Evolutionary conservation across 2,113 vertebrate species (phyloP), one percentile per base, ranked within the genome.

Genomic region (Saguinus midas): DNA sequence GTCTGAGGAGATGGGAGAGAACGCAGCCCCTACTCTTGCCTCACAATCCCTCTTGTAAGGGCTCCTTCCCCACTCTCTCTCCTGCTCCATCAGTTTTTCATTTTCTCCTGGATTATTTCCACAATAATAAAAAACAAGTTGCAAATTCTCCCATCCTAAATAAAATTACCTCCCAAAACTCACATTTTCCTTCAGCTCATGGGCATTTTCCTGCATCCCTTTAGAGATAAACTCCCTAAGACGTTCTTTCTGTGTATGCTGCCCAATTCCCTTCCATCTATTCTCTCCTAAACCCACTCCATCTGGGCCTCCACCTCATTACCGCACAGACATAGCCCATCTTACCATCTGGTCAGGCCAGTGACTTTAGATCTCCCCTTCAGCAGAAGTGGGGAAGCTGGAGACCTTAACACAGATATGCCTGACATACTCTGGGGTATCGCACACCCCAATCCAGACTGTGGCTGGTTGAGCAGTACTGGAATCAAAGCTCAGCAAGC

Each of bases 101-200:
- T 81, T 95, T 80, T 58, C 17, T 48, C 57, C 75, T 87, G 43
- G 79, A 29, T 94, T 40, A 82, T 91, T 91, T 91, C 84, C 79
- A 92, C 37, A 81, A 14, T 20, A 40, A 68, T 37, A 79, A 86
- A 93, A 79, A 86, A 93, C 18, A 50, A 79, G 43, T 48, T 50
- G 14, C 18, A 40, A 55, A 55, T 70, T 86, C 57, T 95, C 68
- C 55, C 57, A 10, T 86, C 40, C 75, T 91, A 72, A 93, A 50
- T 93, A 73, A 79, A 57, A 93, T n/a, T 25, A 21, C 70, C 21
- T 85, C 52, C 58, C 52, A 75, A 68, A 40, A 86, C 25, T 76
- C 23, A 73, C 12, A 57, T 87, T n/a, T 89, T 75, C 40, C 32
- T 96, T 57, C 27, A 95, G 50, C 29, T 73, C 70, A 27, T 84